Evolutionary conservation across 2,888 invertebrate species (phyloP).

Genomic region (Ametastegia equiseti): DNA sequence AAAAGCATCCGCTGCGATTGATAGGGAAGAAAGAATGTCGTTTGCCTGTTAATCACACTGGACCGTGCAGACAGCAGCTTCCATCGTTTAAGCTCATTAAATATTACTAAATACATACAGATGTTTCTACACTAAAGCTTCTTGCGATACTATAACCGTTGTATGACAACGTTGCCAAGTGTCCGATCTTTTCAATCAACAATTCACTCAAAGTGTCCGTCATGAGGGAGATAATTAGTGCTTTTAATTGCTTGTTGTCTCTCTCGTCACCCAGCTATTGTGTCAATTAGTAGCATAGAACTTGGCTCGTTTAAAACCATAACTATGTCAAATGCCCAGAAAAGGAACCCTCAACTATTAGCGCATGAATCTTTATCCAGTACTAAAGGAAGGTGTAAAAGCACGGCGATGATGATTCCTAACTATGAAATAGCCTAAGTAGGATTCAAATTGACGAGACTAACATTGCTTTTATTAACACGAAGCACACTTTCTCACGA

Average conservation of each 20-base stretch:
- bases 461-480: neutral
- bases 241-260: slow-evolving; percentile 17
- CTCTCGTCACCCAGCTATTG: slow-evolving; percentile 9
- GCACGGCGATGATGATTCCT: slow-evolving; percentile 19
- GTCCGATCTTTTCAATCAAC: neutral
- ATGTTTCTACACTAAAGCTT: neutral
- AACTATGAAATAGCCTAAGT: slow-evolving; percentile 5
- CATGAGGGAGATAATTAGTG: neutral
- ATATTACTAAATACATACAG: slow-evolving; percentile 12
- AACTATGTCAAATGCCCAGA: neutral
- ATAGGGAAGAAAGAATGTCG: slow-evolving; percentile 31
- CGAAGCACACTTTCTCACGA: neutral
- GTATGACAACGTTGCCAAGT: neutral
- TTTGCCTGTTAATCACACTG: slow-evolving; percentile 34
- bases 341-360: neutral
- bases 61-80: slow-evolving; percentile 45
- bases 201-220: slow-evolving; percentile 14
- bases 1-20: slow-evolving; percentile 40
- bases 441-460: slow-evolving; percentile 3
- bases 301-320: neutral
- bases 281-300: slow-evolving; percentile 2
- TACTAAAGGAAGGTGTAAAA: neutral
- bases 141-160: neutral
- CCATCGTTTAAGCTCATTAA: slow-evolving; percentile 23
- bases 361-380: neutral